Conservation (phyloP, 2,888 invertebrate species). For the Athalia cordata region DNA sequence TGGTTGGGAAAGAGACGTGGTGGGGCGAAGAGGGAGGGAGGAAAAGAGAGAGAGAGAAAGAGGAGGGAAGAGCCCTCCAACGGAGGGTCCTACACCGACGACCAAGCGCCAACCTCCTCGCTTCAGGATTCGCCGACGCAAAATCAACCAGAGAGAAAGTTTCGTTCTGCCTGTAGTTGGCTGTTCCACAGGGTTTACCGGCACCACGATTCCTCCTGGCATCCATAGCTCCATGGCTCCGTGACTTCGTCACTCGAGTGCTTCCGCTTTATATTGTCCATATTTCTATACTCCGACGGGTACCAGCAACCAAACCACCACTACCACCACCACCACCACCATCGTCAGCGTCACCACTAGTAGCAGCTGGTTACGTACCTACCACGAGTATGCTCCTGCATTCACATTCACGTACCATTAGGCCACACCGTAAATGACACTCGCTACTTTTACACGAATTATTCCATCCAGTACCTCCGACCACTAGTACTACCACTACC, state of each 20-base stretch:
- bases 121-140: conserved; percentile 37
- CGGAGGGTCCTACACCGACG: conserved; percentile 71
- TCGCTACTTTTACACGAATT: conserved; percentile 31
- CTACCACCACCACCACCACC: not conserved
- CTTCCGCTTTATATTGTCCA: conserved; percentile 36
- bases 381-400: too few relatives aligned
- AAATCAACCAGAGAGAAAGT: conserved; percentile 30
- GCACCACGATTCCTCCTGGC: too few relatives aligned
- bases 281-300: conserved; percentile 36
- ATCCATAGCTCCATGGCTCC: conserved; percentile 8
- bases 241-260: conserved; percentile 35
- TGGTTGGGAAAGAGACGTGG: conserved; percentile 49
- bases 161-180: conserved; percentile 18
- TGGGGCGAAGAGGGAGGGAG: conserved; percentile 53
- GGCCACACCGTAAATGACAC: conserved; percentile 11
- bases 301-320: conserved; percentile 3
- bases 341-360: not conserved
- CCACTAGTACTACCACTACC: too few relatives aligned
- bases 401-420: too few relatives aligned
- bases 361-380: conserved; percentile 1
- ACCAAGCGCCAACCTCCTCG: conserved; percentile 52
- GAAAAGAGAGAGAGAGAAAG: conserved; percentile 49
- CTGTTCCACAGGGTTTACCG: not conserved
- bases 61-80: conserved; percentile 68
- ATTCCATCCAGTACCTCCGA: conserved; percentile 1